Base-by-base conservation (phyloP, 2,888 invertebrate species). In the Halictus ligatus region DNA sequence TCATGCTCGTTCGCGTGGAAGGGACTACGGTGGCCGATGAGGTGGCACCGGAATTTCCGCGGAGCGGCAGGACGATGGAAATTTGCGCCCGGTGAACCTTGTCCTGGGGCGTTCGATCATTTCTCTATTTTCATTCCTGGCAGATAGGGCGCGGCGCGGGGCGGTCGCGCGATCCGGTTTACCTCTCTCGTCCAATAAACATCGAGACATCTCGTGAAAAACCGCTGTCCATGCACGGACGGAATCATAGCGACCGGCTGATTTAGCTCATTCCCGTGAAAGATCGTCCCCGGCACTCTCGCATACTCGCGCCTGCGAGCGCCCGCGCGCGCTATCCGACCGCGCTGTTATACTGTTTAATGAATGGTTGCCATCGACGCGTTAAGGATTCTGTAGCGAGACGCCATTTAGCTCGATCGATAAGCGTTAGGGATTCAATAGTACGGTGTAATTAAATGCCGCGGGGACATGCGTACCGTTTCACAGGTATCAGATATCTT, bases 121-220 rank as follows among this genome's bases (percentile, higher is more conserved):
- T 92, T 91, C 92, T 93, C 92, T 92, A 93, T 94, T 94, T 94
- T 94, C 94, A 94, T 94, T 94, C 94, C 92, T 89, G 87, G 88
- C 89, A 92, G 91, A 90, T 93, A 91, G 58, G 89, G 88, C 91
- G 86, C 84, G 89, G 90, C 89, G 91, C 29, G 91, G 90, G 89
- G 89, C 89, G 90, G 90, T 89, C 90, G 89, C 90, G 89, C 94
- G 93, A 94, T 94, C 94, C 94, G 94, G 94, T 94, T 94, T 94
- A 91, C 92, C 93, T 94, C 94, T 94, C 94, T 93, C 92, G 93
- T 93, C 92, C 93, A 94, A 94, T 94, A 94, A 94, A 94, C 93
- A 93, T 94, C 92, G 89, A 86, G 81, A 89, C 89, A 91, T 92
- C 90, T 74, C 75, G 75, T 60, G 89, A 88, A 91, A 91, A 71